phyloP scores from a whole-genome alignment of 2,113 vertebrate species.

The Heterotis niloticus region DNA sequence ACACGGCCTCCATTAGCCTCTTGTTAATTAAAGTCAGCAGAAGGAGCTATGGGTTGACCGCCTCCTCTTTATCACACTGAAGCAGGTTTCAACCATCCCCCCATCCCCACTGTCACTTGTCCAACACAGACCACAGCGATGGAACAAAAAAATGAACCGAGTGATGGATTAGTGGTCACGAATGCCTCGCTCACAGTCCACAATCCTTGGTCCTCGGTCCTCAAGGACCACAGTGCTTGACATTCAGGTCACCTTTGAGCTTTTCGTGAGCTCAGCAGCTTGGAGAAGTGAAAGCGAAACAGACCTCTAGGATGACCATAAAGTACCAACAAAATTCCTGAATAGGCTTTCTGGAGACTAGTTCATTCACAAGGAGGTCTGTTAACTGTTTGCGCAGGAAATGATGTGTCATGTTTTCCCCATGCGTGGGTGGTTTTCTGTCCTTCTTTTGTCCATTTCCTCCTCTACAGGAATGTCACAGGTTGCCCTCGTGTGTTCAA shows the following conservation, averaged over 20 bases:
- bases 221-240: not conserved
- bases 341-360: no score
- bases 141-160: not conserved
- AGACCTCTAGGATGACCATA: not conserved
- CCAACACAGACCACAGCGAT: not conserved
- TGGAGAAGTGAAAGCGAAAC: not conserved
- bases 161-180: no score
- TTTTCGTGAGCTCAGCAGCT: not conserved
- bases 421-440: no score
- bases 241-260: no score
- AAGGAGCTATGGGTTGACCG: not conserved
- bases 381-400: no score
- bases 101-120: not conserved
- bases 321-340: no score
- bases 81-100: not conserved
- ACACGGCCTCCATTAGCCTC: slow-evolving; percentile 19
- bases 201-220: not conserved
- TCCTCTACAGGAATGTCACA: no score
- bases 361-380: no score
- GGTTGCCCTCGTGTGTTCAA: no score
- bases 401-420: no score
- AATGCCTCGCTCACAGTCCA: not conserved
- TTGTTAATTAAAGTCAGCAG: slow-evolving; percentile 35
- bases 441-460: no score
- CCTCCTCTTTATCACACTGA: slow-evolving; percentile 8